Base-by-base conservation (phyloP, 37 sponge, comb jelly and placozoan species). In the Axinella damicornis region DNA sequence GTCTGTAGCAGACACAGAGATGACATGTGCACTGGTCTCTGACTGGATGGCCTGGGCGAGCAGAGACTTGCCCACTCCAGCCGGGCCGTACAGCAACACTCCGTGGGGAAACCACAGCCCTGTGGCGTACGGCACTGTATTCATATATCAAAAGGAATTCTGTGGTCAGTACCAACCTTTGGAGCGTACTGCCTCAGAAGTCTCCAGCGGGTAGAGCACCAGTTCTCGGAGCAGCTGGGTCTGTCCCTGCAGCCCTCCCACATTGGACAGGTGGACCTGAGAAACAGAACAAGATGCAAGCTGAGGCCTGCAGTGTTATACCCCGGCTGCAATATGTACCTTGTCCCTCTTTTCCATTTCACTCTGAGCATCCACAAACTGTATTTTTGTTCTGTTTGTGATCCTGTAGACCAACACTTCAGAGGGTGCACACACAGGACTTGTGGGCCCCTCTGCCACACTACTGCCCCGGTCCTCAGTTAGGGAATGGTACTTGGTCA, bases 31-130 rank as follows among this genome's bases (percentile, higher is more conserved):
- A 19, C 19, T 4, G 52, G 60, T 71, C 20, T 84, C 73, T 19
- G 1, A 20, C 5, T 58, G 15, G 24, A 89, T 27, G 27, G 86
- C 90, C n/a, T 27, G 25, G 21, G 90, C 90, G 2, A 92, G 71
- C 22, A 92, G 86, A 15, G 81, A 64, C 63, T 92, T 92, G n/a
- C 93, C 93, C 28, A 82, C 82, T 32, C 93, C 93, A 25, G 90
- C 30, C 1, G 76, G 86, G 1, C 93, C 93, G 66, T 92, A 53
- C 13, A 92, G 81, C 27, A 92, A 32, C 55, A 92, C 77, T 41
- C 93, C 93, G 13, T 37, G 32, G 21, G 90, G 85, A 34, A 83
- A 82, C 21, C 5, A 1, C 17, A 92, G 18, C 61, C 81, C 90
- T 83, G 40, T 5, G 75, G 21, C 21, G 13, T 60, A 75, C 57